Percentiles rank a stretch among this genome's conserved stretches.
These are phyloP conservation scores for Athalia rosae DNA, from an alignment of 2,888 invertebrate species.

Conservation along the genomic window DNA sequence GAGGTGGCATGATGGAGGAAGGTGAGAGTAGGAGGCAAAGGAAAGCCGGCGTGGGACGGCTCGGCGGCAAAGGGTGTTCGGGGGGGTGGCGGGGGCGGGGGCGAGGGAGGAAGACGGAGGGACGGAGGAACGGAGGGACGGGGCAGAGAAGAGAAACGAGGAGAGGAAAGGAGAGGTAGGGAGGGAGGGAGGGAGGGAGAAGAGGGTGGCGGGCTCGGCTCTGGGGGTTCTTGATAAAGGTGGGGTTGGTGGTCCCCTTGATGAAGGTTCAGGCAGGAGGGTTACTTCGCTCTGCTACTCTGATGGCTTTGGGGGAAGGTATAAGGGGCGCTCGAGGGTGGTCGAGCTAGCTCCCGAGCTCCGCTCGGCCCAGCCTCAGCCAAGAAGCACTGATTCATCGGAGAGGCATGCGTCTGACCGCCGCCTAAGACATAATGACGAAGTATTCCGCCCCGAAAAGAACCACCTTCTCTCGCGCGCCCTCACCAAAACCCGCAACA, in stretches of 20 bases:
- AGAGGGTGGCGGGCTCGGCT: constrained; percentile 53
- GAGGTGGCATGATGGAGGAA: constrained; percentile 49
- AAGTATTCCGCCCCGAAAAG: constrained; percentile 57
- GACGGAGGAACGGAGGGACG: constrained; percentile 57
- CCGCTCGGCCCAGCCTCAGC: constrained; percentile 36
- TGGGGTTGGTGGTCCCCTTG: constrained; percentile 72
- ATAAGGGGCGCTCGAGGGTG: constrained; percentile 59
- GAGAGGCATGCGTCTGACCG: constrained; percentile 65
- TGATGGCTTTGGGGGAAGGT: constrained; percentile 66
- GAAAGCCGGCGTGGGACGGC: constrained; percentile 59
- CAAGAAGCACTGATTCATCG: constrained; percentile 73
- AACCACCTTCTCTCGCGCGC: constrained; percentile 15
- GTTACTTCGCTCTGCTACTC: constrained; percentile 71
- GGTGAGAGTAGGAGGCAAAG: constrained; percentile 51
- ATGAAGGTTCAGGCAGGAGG: constrained; percentile 73
- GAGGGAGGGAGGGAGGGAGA: constrained; percentile 34
- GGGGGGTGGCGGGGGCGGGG: constrained; percentile 51
- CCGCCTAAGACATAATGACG: constrained; percentile 60
- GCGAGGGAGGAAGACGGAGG: constrained; percentile 49
- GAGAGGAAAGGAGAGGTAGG: constrained; percentile 48
- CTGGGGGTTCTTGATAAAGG: constrained; percentile 70
- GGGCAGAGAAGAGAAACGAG: constrained; percentile 51
- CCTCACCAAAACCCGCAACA: constrained; percentile 20
- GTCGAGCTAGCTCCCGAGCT: constrained; percentile 53
- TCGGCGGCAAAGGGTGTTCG: constrained; percentile 54